These are phyloP conservation scores for Stichopus horrens DNA, from an alignment of 53 echinoderm and acorn worm species.

Conservation along the genomic window DNA sequence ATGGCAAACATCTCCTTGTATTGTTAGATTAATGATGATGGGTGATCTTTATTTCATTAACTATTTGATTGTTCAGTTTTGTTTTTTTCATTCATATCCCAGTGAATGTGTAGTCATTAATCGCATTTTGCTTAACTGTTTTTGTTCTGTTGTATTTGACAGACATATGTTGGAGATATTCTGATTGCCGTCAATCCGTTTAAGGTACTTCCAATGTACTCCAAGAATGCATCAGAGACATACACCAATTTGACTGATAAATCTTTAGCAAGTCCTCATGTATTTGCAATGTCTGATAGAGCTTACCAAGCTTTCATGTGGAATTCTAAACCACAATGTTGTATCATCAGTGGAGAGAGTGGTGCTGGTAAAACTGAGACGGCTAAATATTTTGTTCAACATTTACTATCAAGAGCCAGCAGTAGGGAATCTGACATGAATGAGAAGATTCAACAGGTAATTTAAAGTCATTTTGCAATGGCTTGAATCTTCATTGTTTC, in stretches of 20 bases:
- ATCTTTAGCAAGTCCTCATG: constrained; percentile 70
- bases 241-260: constrained; percentile 65
- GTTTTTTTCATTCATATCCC: too few relatives aligned
- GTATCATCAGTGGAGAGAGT: constrained; percentile 97
- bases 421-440: constrained; percentile 84
- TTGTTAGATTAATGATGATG: too few relatives aligned
- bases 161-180: constrained; percentile 99
- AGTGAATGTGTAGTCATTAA: too few relatives aligned
- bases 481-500: too few relatives aligned
- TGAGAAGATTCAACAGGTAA: constrained; percentile 93
- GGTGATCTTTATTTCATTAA: too few relatives aligned
- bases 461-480: background rate
- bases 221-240: constrained; percentile 61
- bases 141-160: constrained; percentile 8
- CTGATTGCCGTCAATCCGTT: constrained; percentile 91
- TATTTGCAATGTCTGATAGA: constrained; percentile 83
- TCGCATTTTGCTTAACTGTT: background rate
- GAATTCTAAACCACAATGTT: constrained; percentile 77
- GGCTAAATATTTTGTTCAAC: constrained; percentile 85
- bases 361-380: constrained; percentile 98
- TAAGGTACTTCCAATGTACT: constrained; percentile 88
- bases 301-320: constrained; percentile 81
- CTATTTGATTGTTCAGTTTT: too few relatives aligned
- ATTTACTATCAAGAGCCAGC: constrained; percentile 73
- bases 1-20: too few relatives aligned